Percentiles rank a stretch among this genome's conserved stretches.
phyloP scores from a whole-genome alignment of 2,113 vertebrate species.

The Oreocharis arfaki region DNA sequence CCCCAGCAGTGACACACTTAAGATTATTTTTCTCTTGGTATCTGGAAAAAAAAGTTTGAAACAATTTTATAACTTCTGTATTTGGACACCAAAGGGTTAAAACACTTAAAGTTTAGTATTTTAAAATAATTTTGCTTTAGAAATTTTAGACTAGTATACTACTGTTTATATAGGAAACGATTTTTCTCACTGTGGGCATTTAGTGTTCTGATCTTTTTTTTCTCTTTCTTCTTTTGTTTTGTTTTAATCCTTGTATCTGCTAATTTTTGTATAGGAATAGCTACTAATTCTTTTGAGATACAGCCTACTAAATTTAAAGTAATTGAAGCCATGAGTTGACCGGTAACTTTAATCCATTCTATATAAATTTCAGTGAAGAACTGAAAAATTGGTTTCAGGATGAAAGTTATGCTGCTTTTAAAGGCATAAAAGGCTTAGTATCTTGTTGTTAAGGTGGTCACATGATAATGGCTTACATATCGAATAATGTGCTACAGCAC shows the following conservation, averaged over 20 bases:
- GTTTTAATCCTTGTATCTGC: constrained; percentile 79
- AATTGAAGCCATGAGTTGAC: constrained; percentile 78
- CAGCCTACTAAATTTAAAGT: constrained; percentile 79
- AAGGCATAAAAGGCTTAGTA: constrained; percentile 57
- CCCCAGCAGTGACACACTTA: constrained; percentile 3
- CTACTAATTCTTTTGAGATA: constrained; percentile 79
- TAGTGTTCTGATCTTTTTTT: constrained; percentile 69
- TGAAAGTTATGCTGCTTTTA: constrained; percentile 54
- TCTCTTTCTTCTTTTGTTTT: constrained; percentile 52
- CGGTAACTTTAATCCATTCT: constrained; percentile 74
- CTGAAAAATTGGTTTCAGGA: constrained; percentile 69
- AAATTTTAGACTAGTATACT: constrained; percentile 64
- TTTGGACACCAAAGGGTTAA: constrained; percentile 83
- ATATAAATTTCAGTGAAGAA: constrained; percentile 69
- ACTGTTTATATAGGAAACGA: constrained; percentile 46
- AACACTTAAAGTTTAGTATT: constrained; percentile 55
- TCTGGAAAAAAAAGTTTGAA: not conserved
- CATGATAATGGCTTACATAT: constrained; percentile 63
- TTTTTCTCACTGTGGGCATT: constrained; percentile 67
- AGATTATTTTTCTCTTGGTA: constrained; percentile 47
- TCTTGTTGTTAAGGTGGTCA: constrained; percentile 67
- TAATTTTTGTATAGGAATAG: constrained; percentile 78
- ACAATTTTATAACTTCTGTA: constrained; percentile 43
- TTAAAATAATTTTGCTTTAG: constrained; percentile 51
- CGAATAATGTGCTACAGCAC: constrained; percentile 70